These are phyloP conservation scores for Opisthocomus hoazin DNA, from an alignment of 2,113 vertebrate genomes.

Conservation along the genomic window DNA sequence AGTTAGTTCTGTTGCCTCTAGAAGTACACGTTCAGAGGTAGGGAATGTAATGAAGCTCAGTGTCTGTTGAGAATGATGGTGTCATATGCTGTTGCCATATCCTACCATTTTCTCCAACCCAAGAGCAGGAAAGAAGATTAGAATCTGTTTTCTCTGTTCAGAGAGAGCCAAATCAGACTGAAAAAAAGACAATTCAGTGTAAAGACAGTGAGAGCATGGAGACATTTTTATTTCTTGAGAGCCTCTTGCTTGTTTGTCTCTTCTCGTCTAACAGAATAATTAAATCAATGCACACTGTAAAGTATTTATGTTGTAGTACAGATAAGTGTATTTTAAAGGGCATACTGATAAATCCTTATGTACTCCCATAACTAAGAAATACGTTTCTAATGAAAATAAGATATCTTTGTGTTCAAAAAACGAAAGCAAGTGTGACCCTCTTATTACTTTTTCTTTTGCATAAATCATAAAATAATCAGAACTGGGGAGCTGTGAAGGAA, in stretches of 20 bases:
- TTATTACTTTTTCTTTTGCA: neutral
- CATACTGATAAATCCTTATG: neutral
- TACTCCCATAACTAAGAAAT: neutral
- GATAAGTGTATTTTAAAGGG: neutral
- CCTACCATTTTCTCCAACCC: neutral
- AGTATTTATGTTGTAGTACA: neutral
- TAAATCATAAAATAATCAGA: conserved; percentile 53
- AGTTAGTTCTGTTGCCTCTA: neutral
- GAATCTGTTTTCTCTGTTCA: neutral
- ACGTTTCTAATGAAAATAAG: neutral
- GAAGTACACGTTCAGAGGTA: neutral
- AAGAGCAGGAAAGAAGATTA: neutral
- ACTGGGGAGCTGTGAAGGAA: conserved; percentile 73
- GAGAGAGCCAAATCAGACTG: neutral
- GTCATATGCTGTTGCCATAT: neutral
- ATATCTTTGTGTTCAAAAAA: neutral
- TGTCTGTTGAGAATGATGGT: neutral
- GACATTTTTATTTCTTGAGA: neutral
- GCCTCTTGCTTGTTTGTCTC: neutral
- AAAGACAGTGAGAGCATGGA: neutral
- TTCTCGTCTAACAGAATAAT: neutral
- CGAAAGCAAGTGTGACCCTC: neutral
- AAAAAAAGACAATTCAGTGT: neutral
- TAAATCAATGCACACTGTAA: neutral
- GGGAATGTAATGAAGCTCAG: neutral